Conservation (phyloP, 1,140 invertebrate genomes). For the Druon quercuslanigerum region DNA sequence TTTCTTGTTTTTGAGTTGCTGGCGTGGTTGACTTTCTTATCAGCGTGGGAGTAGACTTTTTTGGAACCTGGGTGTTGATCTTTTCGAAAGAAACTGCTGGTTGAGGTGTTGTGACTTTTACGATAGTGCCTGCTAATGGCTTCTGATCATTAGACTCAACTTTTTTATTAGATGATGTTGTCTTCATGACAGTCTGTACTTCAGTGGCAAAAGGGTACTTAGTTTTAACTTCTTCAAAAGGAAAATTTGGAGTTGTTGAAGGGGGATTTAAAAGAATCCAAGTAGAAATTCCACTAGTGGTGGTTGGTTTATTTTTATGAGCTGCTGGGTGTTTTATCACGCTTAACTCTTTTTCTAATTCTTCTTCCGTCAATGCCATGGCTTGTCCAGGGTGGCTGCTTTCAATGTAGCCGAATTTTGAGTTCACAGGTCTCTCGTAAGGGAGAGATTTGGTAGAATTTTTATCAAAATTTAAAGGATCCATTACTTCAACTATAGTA, state of each 20-base stretch:
- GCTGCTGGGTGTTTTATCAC: constrained; percentile 53
- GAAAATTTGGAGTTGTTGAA: constrained; percentile 68
- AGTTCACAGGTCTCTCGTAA: constrained; percentile 68
- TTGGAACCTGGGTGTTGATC: constrained; percentile 42
- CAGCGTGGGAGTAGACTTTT: constrained; percentile 38
- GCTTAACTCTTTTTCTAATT: constrained; percentile 67
- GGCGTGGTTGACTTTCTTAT: constrained; percentile 60
- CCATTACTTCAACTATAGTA: background rate
- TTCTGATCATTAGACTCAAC: constrained; percentile 26
- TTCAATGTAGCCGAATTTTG: constrained; percentile 72
- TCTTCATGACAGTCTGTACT: constrained; percentile 47
- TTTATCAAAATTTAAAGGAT: background rate
- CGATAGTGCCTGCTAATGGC: constrained; percentile 44
- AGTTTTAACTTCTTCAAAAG: constrained; percentile 42
- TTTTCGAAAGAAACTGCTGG: constrained; percentile 43
- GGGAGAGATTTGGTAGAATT: constrained; percentile 20
- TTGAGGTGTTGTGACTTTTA: constrained; percentile 38
- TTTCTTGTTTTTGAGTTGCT: constrained; percentile 35
- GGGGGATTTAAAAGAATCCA: constrained; percentile 84
- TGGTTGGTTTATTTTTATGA: constrained; percentile 77
- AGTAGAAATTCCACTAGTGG: constrained; percentile 82
- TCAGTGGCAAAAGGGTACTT: constrained; percentile 43
- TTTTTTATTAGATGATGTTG: constrained; percentile 47
- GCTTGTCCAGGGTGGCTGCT: constrained; percentile 71
- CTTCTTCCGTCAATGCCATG: constrained; percentile 73